Evolutionary conservation across 2,113 vertebrate genomes (phyloP), one percentile per base, ranked within the genome.

Genomic region (Hassar affinis): DNA sequence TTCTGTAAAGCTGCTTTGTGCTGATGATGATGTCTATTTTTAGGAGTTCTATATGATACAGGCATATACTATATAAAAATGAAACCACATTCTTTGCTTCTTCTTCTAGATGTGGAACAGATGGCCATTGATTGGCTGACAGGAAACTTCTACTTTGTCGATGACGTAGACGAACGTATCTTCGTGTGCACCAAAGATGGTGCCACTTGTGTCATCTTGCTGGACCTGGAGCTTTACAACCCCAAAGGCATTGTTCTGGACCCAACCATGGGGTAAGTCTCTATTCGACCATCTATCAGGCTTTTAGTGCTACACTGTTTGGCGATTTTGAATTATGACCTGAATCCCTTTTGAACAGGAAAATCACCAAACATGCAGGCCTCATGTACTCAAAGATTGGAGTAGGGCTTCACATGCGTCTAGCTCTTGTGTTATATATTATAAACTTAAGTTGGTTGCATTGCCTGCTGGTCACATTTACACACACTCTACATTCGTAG

Each of bases 121-220:
- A 98, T 99, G 97, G 98, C 98, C 57, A 97, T 99, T 0, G 98
- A 99, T 90, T 99, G 98, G 98, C 94, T 99, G 87, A 99, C 97
- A 0, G 97, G 97, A 89, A 99, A 99, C 93, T 98, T 99, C 93
- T 99, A 99, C 95, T 99, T 99, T 15, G 97, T 98, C 88, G 98
- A 99, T 79, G 97, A 99, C 86, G 96, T 99, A 0, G 97, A 98
- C 0, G 97, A 99, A 88, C 94, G 97, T 18, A 96, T 99, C 90
- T 99, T 99, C n/a, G 97, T 99, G 35, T 99, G 98, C 93, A 96
- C 96, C 91, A 95, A 95, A 86, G 95, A 97, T 0, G 97, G 98
- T 1, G 94, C 94, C 90, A 99, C 96, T 0, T 99, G 98, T 0
- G 97, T 99, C 90, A 99, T 96, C 0, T 90, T 99, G 93, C 93